Percentiles rank a stretch among this genome's conserved stretches.
Conservation (phyloP, 2,113 vertebrate genomes). For the Cheirogaleus medius region DNA sequence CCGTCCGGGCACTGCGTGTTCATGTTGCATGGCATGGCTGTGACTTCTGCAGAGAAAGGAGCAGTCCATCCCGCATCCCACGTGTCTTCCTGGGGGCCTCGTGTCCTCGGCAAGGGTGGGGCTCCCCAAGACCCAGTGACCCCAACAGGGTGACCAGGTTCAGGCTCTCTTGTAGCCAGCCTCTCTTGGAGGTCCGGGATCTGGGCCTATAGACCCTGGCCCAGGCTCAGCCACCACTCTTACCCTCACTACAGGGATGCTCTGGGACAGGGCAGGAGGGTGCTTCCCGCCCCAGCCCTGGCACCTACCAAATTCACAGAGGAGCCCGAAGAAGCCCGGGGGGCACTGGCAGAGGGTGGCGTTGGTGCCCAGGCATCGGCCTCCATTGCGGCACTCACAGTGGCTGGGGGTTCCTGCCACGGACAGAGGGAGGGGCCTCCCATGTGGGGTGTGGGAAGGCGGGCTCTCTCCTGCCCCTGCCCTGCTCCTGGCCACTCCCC, state of each 20-base stretch:
- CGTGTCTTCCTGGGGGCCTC: not conserved
- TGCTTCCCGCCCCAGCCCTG: not conserved
- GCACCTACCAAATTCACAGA: slow-evolving; percentile 94
- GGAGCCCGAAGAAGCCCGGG: slow-evolving; percentile 93
- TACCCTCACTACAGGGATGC: not conserved
- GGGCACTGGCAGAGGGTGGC: slow-evolving; percentile 92
- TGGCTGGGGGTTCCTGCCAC: slow-evolving; percentile 82
- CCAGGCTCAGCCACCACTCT: not conserved
- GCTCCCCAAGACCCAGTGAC: not conserved
- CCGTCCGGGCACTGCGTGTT: slow-evolving; percentile 94
- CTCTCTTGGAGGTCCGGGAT: not conserved
- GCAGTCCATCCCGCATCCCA: not conserved
- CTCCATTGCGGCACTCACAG: slow-evolving; percentile 95
- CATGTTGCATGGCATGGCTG: slow-evolving; percentile 93
- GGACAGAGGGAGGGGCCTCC: not conserved
- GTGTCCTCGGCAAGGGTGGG: not conserved
- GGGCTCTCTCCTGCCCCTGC: not conserved
- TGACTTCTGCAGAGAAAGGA: slow-evolving; percentile 88
- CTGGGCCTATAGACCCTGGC: not conserved
- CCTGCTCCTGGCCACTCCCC: not conserved
- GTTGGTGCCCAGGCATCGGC: slow-evolving; percentile 90
- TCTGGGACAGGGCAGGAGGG: not conserved
- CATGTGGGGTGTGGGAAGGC: not conserved
- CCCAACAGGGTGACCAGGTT: not conserved
- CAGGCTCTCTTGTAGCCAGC: not conserved